These are phyloP conservation scores for Hydraecia micacea DNA, from an alignment of 2,888 invertebrate genomes.

Conservation along the genomic window DNA sequence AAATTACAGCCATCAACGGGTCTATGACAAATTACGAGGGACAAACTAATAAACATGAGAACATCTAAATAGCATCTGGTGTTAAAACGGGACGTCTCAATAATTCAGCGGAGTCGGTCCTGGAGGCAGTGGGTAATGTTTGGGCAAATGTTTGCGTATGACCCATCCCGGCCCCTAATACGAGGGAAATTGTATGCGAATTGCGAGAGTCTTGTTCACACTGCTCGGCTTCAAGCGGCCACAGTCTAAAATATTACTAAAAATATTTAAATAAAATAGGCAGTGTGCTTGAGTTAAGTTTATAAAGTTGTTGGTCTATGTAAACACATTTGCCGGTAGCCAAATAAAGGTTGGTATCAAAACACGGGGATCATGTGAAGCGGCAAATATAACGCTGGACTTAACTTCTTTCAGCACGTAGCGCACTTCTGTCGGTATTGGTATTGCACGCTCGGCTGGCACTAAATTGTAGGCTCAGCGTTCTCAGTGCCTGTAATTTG, in stretches of 20 bases:
- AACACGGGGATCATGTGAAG: conserved; percentile 54
- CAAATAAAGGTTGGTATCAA: conserved; percentile 36
- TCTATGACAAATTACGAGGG: conserved; percentile 84
- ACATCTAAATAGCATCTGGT: conserved; percentile 82
- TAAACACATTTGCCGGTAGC: conserved; percentile 7
- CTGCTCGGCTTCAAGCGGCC: conserved; percentile 14
- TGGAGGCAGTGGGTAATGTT: conserved; percentile 72
- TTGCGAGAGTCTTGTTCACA: conserved; percentile 49
- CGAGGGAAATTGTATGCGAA: conserved; percentile 63
- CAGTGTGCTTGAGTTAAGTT: background rate
- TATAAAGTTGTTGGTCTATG: conserved; percentile 20
- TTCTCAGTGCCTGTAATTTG: conserved; percentile 64
- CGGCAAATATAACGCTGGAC: conserved; percentile 63
- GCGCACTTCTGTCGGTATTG: conserved; percentile 69
- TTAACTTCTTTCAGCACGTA: conserved; percentile 71
- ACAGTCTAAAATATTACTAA: conserved; percentile 34
- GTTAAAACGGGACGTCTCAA: conserved; percentile 80
- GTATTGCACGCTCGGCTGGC: conserved; percentile 64
- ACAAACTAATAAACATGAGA: conserved; percentile 79
- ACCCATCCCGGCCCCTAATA: conserved; percentile 62
- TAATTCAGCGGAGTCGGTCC: conserved; percentile 73
- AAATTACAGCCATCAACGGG: conserved; percentile 83
- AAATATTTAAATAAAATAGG: background rate
- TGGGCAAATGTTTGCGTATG: conserved; percentile 80
- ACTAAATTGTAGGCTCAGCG: conserved; percentile 70